Evolutionary conservation across 2,113 vertebrate species (phyloP).

Genomic region (Potamarius usumacintae): DNA sequence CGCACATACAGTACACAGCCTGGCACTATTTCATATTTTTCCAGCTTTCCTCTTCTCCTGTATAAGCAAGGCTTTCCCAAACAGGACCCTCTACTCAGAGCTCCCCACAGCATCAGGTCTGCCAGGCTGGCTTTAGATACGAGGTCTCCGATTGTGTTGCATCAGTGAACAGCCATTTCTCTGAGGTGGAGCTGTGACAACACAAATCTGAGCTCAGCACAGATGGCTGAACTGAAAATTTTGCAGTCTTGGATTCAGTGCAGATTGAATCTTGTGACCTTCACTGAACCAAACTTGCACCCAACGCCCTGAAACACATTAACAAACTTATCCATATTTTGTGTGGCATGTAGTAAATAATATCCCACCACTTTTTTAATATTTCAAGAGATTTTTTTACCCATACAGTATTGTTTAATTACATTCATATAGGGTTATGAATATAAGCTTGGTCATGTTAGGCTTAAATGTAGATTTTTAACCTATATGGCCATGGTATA

Average conservation of each 20-base stretch:
- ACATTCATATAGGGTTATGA: background rate
- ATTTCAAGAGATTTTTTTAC: background rate
- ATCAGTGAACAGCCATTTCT: constrained; percentile 11
- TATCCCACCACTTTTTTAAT: background rate
- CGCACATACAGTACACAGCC: background rate
- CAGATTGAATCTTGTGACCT: background rate
- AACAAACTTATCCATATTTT: background rate
- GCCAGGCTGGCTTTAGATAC: constrained; percentile 25
- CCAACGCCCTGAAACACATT: background rate
- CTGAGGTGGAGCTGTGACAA: background rate
- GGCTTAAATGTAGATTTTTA: background rate
- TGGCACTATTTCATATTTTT: constrained; percentile 24
- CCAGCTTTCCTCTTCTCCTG: constrained; percentile 31
- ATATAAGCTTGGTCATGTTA: background rate
- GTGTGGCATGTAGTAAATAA: background rate
- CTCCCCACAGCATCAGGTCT: background rate
- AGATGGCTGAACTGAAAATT: background rate
- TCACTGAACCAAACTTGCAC: background rate
- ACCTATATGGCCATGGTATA: background rate
- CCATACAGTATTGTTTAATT: background rate
- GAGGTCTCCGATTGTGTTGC: constrained; percentile 2
- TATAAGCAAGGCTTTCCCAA: constrained; percentile 16
- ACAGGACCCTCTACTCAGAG: constrained; percentile 4
- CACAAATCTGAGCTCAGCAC: background rate
- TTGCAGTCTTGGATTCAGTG: background rate